Evolutionary conservation across 2,797 vertebrate species (phyloP), one percentile per base, ranked within the genome.

Genomic region (Pipistrellus kuhlii): DNA sequence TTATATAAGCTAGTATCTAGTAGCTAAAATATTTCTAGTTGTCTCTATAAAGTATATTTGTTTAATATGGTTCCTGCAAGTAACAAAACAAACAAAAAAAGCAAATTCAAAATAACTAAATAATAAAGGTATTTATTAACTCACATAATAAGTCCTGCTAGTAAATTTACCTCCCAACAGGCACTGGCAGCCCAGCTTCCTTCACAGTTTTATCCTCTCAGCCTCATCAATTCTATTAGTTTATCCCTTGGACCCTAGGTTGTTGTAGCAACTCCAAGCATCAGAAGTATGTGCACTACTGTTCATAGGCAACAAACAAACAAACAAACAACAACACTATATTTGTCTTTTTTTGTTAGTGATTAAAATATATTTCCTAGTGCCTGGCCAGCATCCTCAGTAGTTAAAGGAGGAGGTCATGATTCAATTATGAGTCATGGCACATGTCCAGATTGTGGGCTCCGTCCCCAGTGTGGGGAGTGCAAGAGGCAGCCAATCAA

Each of bases 201-300:
- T 64, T n/a, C 2, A 17, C 27, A 44, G 51, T 73, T 89, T 62
- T 59, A 55, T 55, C 1, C 3, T 62, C 8, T 66, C n/a, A 62
- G 23, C 21, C 25, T 68, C 4, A 77, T 20, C 3, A 27, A 21
- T 13, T 44, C 53, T 87, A 4, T 51, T 68, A 66, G 8, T 38
- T 69, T n/a, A 80, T 3, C 13, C 57, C 1, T 53, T 78, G 2
- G 0, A 8, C 9, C 0, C 1, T 59, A 12, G 8, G 21, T 20
- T 80, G 10, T 20, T 81, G 4, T 8, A 83, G 9, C 9, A 48
- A 27, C 7, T 86, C 4, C 1, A 59, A n/a, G 35, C 1, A 51
- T 68, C 71, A 62, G 4, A 27, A 11, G 1, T 0, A 64, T 38
- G 2, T 30, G 1, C 3, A 35, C 17, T 72, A 3, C 32, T 72